Conservation (phyloP, 2,888 invertebrate genomes). For the Trichacis sp. region DNA sequence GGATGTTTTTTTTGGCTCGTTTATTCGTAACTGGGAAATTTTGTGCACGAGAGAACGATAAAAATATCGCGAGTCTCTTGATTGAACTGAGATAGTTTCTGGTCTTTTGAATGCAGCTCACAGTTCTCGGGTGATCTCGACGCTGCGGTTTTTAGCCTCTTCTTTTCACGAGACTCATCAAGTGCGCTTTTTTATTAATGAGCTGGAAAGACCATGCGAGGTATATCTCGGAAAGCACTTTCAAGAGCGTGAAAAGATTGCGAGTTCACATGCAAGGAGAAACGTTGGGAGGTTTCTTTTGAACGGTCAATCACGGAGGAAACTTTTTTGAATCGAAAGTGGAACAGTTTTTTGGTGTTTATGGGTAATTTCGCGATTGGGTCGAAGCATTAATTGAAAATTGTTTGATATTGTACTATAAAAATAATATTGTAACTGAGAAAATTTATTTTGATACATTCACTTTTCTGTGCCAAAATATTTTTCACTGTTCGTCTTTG, state of each 20-base stretch:
- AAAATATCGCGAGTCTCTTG: background rate
- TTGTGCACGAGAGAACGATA: background rate
- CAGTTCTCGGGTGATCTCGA: background rate
- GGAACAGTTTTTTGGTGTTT: too few relatives aligned
- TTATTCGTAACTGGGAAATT: background rate
- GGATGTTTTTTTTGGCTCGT: background rate
- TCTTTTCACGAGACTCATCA: constrained; percentile 49
- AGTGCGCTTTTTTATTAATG: constrained; percentile 61
- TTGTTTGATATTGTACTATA: too few relatives aligned
- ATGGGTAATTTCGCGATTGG: too few relatives aligned
- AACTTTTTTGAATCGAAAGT: too few relatives aligned
- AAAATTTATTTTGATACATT: too few relatives aligned
- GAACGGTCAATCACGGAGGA: background rate
- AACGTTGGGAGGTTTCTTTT: background rate
- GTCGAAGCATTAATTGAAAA: too few relatives aligned
- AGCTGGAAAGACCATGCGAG: constrained; percentile 47
- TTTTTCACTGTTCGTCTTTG: too few relatives aligned
- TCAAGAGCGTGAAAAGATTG: constrained; percentile 25
- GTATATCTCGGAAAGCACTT: constrained; percentile 39
- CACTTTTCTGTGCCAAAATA: too few relatives aligned
- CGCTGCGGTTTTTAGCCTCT: constrained; percentile 17
- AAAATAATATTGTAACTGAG: too few relatives aligned
- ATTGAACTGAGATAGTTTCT: background rate
- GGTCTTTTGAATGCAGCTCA: constrained; percentile 4
- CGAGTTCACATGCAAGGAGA: constrained; percentile 12